Percentiles rank a stretch among this genome's conserved stretches.
Evolutionary conservation across 2,113 vertebrate species (phyloP).

Genomic region (Ophiodon elongatus): DNA sequence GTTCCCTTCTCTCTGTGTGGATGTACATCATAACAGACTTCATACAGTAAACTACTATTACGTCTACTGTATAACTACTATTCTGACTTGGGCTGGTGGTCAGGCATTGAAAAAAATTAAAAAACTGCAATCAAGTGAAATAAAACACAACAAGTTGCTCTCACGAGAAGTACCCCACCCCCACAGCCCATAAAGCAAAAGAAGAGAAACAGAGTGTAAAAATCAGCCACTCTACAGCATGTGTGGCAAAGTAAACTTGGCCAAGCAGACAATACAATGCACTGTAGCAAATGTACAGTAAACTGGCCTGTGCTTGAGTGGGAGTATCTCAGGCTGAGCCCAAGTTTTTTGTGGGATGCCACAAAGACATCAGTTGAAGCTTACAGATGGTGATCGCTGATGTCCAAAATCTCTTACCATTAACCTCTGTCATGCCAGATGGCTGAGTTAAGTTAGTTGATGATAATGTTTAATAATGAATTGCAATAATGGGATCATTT

Average conservation of each 20-base stretch:
- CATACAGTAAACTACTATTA: background rate
- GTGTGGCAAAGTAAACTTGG: slow-evolving; percentile 27
- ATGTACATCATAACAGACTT: background rate
- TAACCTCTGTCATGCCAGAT: background rate
- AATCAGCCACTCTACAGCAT: background rate
- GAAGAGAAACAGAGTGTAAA: background rate
- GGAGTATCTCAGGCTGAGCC: slow-evolving; percentile 39
- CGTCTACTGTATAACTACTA: background rate
- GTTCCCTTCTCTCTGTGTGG: background rate
- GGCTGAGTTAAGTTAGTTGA: background rate
- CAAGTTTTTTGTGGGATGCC: slow-evolving; percentile 43
- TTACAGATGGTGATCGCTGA: slow-evolving; percentile 28
- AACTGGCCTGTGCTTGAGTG: slow-evolving; percentile 10
- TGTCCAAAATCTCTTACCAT: slow-evolving; percentile 3
- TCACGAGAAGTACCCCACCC: background rate
- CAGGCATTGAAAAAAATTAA: background rate
- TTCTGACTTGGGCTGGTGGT: background rate
- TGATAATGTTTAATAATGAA: background rate
- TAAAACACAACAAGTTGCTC: slow-evolving; percentile 5
- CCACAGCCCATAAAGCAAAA: background rate
- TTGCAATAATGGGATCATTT: background rate
- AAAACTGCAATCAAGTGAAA: background rate
- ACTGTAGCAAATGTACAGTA: background rate
- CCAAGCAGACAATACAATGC: slow-evolving; percentile 4
- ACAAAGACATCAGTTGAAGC: slow-evolving; percentile 12